Evolutionary conservation across 2,113 vertebrate species (phyloP).

Genomic region (Brachyhypopomus occidentalis): DNA sequence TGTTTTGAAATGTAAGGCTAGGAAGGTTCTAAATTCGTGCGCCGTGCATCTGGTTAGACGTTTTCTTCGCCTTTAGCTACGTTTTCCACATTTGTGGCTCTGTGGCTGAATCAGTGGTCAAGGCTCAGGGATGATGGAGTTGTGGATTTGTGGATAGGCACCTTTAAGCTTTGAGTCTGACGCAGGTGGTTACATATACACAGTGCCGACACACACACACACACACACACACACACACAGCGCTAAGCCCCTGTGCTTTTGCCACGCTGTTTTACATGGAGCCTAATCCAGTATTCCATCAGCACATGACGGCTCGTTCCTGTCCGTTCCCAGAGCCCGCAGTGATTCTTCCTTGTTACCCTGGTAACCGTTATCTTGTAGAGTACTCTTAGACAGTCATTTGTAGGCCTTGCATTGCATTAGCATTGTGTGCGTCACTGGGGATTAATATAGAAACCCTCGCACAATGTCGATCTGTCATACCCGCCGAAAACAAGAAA

Average conservation of each 20-base stretch:
- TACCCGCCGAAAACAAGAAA: conserved; percentile 6
- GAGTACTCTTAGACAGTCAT: conserved; percentile 30
- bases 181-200: not conserved
- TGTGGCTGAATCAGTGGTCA: not conserved
- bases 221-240: not conserved
- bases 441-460: conserved; percentile 49
- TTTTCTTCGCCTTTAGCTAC: not conserved
- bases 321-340: conserved; percentile 6
- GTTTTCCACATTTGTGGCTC: not conserved
- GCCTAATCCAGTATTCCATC: conserved; percentile 29
- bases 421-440: conserved; percentile 51
- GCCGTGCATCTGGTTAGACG: too few relatives aligned
- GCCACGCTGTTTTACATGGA: not conserved
- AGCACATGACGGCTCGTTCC: conserved; percentile 3
- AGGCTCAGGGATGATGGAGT: not conserved
- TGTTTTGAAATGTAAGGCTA: too few relatives aligned
- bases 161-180: conserved; percentile 14
- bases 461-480: conserved; percentile 37
- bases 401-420: conserved; percentile 47
- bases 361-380: conserved; percentile 50
- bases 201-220: not conserved
- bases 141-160: not conserved
- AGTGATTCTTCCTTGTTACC: conserved; percentile 47
- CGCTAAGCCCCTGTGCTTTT: not conserved
- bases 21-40: too few relatives aligned